Evolutionary conservation across 2,888 invertebrate genomes (phyloP).

Genomic region (Myopa testacea): DNA sequence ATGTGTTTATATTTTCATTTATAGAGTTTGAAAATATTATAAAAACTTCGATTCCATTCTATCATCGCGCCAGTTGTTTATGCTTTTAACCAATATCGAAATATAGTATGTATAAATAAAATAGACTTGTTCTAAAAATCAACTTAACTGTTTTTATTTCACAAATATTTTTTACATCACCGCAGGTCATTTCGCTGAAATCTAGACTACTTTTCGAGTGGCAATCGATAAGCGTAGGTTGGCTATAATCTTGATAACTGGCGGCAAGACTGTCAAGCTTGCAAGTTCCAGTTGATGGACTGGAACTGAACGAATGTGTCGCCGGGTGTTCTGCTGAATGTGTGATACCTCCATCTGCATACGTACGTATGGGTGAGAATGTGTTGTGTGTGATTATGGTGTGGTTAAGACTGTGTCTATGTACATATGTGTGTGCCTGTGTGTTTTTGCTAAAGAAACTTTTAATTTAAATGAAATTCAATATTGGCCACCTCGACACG

Average conservation of each 20-base stretch:
- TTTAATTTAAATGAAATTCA: conserved; percentile 39
- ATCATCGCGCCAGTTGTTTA: too few species aligned
- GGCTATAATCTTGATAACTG: not conserved
- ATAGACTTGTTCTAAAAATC: not conserved
- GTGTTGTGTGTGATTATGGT: too few species aligned
- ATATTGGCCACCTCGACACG: conserved; percentile 44
- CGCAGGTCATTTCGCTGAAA: conserved; percentile 15
- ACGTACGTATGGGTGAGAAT: not conserved
- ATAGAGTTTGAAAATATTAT: too few species aligned
- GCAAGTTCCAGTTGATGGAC: not conserved
- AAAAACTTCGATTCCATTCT: too few species aligned
- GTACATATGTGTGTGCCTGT: not conserved
- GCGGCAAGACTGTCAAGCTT: not conserved
- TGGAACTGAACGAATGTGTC: conserved; percentile 4
- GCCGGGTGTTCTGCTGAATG: conserved; percentile 3
- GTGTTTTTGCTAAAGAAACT: conserved; percentile 9
- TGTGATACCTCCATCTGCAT: not conserved
- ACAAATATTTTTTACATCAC: too few species aligned
- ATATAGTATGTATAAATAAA: too few species aligned
- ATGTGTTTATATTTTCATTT: too few species aligned
- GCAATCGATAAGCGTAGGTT: not conserved
- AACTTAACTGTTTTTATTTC: not conserved
- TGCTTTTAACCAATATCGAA: too few species aligned
- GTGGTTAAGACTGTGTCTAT: not conserved
- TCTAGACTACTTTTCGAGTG: conserved; percentile 8